Evolutionary conservation across 2,888 invertebrate genomes (phyloP).

Genomic region (Athalia cordata): DNA sequence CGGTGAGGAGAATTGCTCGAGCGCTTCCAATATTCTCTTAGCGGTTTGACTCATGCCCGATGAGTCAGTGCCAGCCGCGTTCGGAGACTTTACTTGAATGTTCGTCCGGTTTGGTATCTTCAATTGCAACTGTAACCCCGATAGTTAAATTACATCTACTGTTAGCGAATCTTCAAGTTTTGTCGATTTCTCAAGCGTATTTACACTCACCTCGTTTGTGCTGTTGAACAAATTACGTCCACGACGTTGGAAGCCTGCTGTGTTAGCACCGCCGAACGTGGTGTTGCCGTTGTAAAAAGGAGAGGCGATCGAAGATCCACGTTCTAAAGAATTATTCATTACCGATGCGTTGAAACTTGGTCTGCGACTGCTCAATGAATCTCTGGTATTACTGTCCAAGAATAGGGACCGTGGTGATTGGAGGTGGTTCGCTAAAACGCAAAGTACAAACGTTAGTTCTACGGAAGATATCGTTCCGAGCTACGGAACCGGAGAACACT

Average conservation of each 20-base stretch:
- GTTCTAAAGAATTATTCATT: constrained; percentile 73
- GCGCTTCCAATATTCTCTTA: constrained; percentile 84
- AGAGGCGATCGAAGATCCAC: constrained; percentile 75
- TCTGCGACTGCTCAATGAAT: constrained; percentile 74
- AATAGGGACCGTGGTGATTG: constrained; percentile 71
- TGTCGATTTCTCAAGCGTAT: not conserved
- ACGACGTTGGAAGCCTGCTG: constrained; percentile 65
- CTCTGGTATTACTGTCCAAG: constrained; percentile 70
- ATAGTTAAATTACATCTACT: constrained; percentile 50
- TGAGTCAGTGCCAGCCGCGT: constrained; percentile 64
- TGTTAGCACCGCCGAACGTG: constrained; percentile 83
- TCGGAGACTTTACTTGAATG: constrained; percentile 74
- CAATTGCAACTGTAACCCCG: constrained; percentile 51
- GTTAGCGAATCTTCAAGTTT: not conserved
- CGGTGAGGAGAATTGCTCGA: constrained; percentile 90
- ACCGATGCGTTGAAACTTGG: constrained; percentile 75
- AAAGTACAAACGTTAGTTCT: not conserved
- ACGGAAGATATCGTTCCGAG: not conserved
- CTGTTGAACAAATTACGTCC: constrained; percentile 61
- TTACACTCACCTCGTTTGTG: constrained; percentile 57
- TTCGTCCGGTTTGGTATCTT: constrained; percentile 68
- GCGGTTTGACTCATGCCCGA: constrained; percentile 83
- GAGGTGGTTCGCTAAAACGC: constrained; percentile 64
- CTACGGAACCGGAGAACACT: constrained; percentile 47
- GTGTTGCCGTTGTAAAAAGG: constrained; percentile 87